phyloP scores from a whole-genome alignment of 2,797 vertebrate genomes.

The Lepus oiostolus region DNA sequence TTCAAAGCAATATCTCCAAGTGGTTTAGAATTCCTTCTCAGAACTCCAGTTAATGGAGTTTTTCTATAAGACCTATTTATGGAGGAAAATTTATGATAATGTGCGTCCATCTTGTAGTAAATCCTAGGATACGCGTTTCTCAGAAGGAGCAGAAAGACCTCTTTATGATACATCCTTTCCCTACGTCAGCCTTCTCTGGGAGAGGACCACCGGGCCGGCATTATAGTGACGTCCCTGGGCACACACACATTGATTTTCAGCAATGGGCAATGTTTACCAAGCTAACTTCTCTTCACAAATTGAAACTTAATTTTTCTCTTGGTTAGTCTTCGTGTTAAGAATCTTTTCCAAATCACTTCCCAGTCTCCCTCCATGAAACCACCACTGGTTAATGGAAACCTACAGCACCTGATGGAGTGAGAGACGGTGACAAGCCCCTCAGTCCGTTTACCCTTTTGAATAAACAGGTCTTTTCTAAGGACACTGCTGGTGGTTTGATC shows the following conservation, averaged over 20 bases:
- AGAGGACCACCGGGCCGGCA: conserved; percentile 34
- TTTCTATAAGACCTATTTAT: conserved; percentile 51
- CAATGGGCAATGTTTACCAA: neutral
- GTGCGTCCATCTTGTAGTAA: conserved; percentile 36
- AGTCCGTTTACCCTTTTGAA: conserved; percentile 58
- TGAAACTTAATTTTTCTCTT: conserved; percentile 53
- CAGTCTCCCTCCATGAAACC: conserved; percentile 70
- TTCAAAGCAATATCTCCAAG: conserved; percentile 49
- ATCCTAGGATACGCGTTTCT: conserved; percentile 53
- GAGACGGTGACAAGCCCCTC: conserved; percentile 35
- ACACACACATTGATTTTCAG: conserved; percentile 42
- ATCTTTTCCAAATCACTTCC: conserved; percentile 79
- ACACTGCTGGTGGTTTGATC: conserved; percentile 72
- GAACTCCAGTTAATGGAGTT: conserved; percentile 56
- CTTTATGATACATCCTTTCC: conserved; percentile 44
- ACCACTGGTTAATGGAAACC: conserved; percentile 59
- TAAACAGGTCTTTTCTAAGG: conserved; percentile 74
- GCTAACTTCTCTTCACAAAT: conserved; percentile 37
- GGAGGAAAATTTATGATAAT: conserved; percentile 63
- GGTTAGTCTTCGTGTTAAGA: conserved; percentile 67
- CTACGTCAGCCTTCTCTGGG: conserved; percentile 6
- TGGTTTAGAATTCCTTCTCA: conserved; percentile 12
- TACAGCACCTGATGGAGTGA: conserved; percentile 4
- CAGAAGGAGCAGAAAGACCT: conserved; percentile 74
- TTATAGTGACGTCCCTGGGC: conserved; percentile 45